Evolutionary conservation across 2,113 vertebrate genomes (phyloP).

Genomic region (Dromaius novaehollandiae): DNA sequence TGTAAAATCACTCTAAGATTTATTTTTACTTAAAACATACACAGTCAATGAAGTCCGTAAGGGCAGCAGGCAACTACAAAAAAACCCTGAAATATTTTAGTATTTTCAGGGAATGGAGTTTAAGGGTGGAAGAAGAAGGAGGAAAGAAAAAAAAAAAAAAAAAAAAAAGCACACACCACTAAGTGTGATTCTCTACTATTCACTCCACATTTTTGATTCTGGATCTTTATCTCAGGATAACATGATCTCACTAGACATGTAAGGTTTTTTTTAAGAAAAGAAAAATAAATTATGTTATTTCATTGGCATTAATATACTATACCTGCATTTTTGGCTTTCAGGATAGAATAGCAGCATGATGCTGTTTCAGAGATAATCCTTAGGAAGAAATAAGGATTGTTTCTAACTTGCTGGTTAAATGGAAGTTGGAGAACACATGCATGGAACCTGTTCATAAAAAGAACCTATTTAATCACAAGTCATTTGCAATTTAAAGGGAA

Average conservation of each 20-base stretch:
- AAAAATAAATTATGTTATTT: neutral
- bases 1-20: neutral
- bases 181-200: neutral
- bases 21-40: neutral
- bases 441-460: slow-evolving; percentile 82
- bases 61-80: neutral
- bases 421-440: slow-evolving; percentile 88
- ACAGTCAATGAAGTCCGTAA: neutral
- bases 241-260: neutral
- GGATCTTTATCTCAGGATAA: neutral
- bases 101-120: neutral
- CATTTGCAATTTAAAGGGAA: neutral
- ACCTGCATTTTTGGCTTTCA: slow-evolving; percentile 85
- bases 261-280: neutral
- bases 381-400: slow-evolving; percentile 85
- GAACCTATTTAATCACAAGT: neutral
- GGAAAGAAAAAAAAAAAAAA: too few relatives aligned
- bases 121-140: neutral
- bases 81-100: neutral
- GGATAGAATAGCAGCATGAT: slow-evolving; percentile 67
- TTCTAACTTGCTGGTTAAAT: slow-evolving; percentile 82
- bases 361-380: slow-evolving; percentile 81
- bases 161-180: too few relatives aligned
- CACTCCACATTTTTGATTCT: neutral
- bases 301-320: neutral